Base-by-base conservation (phyloP, 2,888 invertebrate genomes). In the Monopis laevigella region DNA sequence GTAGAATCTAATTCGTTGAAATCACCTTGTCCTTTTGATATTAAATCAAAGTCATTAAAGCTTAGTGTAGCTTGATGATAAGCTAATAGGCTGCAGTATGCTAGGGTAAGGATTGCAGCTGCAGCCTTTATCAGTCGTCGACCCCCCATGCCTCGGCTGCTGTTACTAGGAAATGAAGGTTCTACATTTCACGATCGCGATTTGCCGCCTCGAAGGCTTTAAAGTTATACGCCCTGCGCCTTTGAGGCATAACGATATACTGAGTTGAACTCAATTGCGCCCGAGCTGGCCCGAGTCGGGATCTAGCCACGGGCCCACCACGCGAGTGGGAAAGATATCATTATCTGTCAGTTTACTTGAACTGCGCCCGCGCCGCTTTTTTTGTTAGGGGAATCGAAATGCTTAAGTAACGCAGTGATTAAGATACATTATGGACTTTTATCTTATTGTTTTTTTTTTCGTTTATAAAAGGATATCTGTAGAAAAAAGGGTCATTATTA, bases 41-140 rank as follows among this genome's bases (percentile, higher is more conserved):
- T 24, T 24, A 26, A 5, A 17, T 40, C 19, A 18, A 40, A 17
- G 19, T 16, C 19, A 18, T 40, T 40, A 12, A 29, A 40, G 13
- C 36, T 36, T 21, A 40, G 10, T 18, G 11, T 40, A n/a, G 40
- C 29, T 29, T 40, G 40, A 16, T 40, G 40, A 40, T 40, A 40
- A 29, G 40, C 40, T 18, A 40, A 19, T 19, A 40, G 18, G 29
- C 40, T 30, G 40, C 40, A 40, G 19, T 40, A 40, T 5, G 28
- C 17, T 17, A 40, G 19, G 18, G 29, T 13, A n/a, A 29, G 16
- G 8, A 24, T 28, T 18, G 26, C 29, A 28, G 28, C 28, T 28
- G 40, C 40, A 12, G 40, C 18, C 19, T 40, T 40, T 40, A 40
- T 40, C 40, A 40, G 40, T 5, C 40, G 40, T 40, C 40, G 40